These are phyloP conservation scores for Aplysia californica DNA, from an alignment of 1,140 invertebrate genomes.

Conservation along the genomic window DNA sequence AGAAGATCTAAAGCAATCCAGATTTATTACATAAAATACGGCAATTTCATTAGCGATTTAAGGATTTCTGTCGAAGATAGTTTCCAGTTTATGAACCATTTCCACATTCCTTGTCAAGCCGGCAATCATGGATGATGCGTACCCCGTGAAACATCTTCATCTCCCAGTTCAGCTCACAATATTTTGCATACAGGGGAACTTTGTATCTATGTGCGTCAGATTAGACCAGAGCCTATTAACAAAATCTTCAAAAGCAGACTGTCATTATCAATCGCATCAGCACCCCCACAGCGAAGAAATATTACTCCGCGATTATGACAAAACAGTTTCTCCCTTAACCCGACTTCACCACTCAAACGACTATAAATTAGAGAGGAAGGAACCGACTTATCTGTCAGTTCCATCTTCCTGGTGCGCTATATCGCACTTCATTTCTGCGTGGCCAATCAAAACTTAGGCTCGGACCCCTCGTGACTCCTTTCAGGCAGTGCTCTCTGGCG, in stretches of 20 bases:
- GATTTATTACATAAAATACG: no score
- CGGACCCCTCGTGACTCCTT: conserved; percentile 21
- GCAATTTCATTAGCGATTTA: no score
- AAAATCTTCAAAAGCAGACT: conserved; percentile 23
- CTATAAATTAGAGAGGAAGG: background rate
- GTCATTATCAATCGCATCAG: conserved; percentile 9
- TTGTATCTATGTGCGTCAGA: background rate
- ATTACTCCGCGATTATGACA: conserved; percentile 31
- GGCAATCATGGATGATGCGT: no score
- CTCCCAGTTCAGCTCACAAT: no score
- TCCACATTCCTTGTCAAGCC: no score
- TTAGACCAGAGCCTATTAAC: background rate
- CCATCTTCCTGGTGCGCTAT: conserved; percentile 20
- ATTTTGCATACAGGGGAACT: no score
- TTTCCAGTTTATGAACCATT: no score
- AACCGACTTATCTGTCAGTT: conserved; percentile 29
- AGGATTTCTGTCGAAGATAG: no score
- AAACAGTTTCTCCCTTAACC: conserved; percentile 33
- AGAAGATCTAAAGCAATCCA: no score
- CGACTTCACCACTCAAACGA: conserved; percentile 1
- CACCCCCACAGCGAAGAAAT: conserved; percentile 13
- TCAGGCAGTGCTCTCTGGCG: background rate
- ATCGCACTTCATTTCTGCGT: conserved; percentile 31
- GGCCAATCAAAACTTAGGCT: conserved; percentile 25
- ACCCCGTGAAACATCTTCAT: no score